Base-by-base conservation (phyloP, 2,113 vertebrate genomes). In the Strix aluco region DNA sequence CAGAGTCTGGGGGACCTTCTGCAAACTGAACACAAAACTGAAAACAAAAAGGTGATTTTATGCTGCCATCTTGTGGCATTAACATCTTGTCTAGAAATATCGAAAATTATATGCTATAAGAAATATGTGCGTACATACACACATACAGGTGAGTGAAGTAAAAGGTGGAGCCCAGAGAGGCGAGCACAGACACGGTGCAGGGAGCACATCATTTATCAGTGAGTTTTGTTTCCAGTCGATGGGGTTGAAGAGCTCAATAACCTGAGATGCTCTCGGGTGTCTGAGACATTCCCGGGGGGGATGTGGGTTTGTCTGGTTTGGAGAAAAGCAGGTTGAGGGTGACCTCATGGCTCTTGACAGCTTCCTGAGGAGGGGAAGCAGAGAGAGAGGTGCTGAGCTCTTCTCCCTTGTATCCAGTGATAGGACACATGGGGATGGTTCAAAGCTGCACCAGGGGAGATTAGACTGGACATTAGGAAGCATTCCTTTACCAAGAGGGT, bases 51-150 rank as follows among this genome's bases (percentile, higher is more conserved):
- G 36, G 25, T 36, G 94, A 51, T 81, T 95, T 83, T 58, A 9
- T 94, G 88, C 95, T 97, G 97, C 96, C 97, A 95, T 62, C 97
- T 85, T 8, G 89, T 95, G 97, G 96, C 86, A 1, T 1, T 7
- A 5, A 46, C 9, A 32, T 6, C 25, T 6, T 25, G 14, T 10
- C 38, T 4, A 4, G 32, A 38, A 42, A 8, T 0, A 2, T 0
- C 11, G 26, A 38, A 18, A 70, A 4, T 6, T 0, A 0, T 2
- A 0, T 3, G 1, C 3, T 3, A 0, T 3, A 8, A 29, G 27
- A 32, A 59, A 11, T 3, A 3, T 0, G 3, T 23, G 29, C 15
- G 1, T 5, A 3, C 4, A 2, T 6, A 2, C 11, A 2, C 20
- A 2, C 1, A 1, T 4, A 1, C 0, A 0, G 2, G 18, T 6